A percentile compares a stretch with the other conserved stretches of the same genome.
Conservation (phyloP, 1,140 invertebrate species). For the Drosophila equinoxialis region DNA sequence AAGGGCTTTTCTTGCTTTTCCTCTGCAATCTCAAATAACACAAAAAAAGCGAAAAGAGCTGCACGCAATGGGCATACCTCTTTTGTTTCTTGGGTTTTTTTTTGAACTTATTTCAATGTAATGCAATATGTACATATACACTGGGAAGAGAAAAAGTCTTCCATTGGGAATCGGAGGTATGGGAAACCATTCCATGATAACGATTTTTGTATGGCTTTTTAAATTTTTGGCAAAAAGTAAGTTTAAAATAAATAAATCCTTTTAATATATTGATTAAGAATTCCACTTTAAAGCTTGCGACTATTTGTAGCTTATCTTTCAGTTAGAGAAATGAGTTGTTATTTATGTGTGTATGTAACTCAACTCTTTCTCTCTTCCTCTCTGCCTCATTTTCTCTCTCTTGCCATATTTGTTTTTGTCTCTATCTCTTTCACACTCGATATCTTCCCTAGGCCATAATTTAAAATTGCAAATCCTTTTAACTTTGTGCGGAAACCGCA, state of each 20-base stretch:
- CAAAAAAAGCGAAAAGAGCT: constrained; percentile 22
- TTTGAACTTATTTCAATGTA: not conserved
- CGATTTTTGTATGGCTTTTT: too few species aligned
- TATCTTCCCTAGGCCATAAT: constrained; percentile 46
- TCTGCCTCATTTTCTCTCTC: not conserved
- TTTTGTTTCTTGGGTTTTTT: not conserved
- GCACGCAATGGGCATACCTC: constrained; percentile 23
- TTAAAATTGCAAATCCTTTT: constrained; percentile 71
- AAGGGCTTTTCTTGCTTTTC: constrained; percentile 48
- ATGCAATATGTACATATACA: not conserved
- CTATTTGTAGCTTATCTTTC: not conserved
- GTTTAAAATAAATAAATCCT: too few species aligned
- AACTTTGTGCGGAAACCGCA: constrained; percentile 60
- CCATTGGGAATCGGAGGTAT: not conserved
- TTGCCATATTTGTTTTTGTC: not conserved
- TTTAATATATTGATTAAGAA: too few species aligned
- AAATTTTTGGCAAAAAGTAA: too few species aligned
- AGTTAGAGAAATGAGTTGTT: not conserved
- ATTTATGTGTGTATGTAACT: not conserved
- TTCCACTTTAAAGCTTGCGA: not conserved
- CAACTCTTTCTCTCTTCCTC: not conserved
- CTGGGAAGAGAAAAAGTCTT: not conserved
- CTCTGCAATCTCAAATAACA: constrained; percentile 13
- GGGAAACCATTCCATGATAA: not conserved
- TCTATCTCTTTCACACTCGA: not conserved